phyloP scores from a whole-genome alignment of 2,888 invertebrate species.

The Digitonthophagus gazella region DNA sequence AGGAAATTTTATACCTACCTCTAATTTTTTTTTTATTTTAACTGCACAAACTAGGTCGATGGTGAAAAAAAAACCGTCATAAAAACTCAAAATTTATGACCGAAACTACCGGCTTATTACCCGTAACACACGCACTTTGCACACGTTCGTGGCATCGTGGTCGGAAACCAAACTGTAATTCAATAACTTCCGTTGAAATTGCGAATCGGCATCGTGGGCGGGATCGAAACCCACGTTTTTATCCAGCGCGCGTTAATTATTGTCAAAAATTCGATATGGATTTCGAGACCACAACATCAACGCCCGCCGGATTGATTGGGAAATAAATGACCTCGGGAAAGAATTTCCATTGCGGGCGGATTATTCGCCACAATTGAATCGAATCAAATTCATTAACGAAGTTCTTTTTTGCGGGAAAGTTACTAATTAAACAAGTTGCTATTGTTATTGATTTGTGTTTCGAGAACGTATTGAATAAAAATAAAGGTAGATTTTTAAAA shows the following conservation, averaged over 20 bases:
- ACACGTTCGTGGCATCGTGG: background rate
- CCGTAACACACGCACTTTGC: background rate
- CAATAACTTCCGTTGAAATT: background rate
- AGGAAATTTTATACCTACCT: no score
- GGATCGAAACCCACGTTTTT: background rate
- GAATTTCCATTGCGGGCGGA: background rate
- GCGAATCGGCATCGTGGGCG: background rate
- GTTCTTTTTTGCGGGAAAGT: no score
- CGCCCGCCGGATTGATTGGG: background rate
- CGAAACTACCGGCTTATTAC: background rate
- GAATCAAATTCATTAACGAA: no score
- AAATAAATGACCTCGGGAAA: background rate
- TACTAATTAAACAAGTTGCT: no score
- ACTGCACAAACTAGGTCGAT: no score
- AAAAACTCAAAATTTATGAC: background rate
- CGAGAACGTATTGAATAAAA: no score
- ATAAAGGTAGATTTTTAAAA: no score
- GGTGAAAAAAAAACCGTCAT: no score
- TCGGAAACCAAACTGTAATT: background rate
- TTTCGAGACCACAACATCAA: background rate
- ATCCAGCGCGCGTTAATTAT: background rate
- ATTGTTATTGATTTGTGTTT: no score
- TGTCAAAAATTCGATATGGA: background rate
- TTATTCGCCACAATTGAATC: no score
- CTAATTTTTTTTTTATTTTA: no score